phyloP scores from a whole-genome alignment of 1,140 invertebrate species.

The Arion vulgaris region DNA sequence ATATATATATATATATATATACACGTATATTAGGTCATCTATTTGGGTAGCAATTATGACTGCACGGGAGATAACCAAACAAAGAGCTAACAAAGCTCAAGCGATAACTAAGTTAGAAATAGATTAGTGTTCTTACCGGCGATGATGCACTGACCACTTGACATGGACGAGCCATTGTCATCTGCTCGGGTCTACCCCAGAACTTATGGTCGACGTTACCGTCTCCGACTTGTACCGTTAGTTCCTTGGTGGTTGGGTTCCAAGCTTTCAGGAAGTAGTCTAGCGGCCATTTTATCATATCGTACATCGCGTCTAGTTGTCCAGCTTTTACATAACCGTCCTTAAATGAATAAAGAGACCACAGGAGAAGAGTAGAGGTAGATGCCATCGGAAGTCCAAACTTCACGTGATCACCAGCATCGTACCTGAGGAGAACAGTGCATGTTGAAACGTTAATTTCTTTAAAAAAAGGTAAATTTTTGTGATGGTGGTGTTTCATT shows the following conservation, averaged over 20 bases:
- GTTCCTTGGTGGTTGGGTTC: conserved; percentile 39
- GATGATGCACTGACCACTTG: conserved; percentile 75
- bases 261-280: conserved; percentile 78
- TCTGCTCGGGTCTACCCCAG: conserved; percentile 74
- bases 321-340: conserved; percentile 73
- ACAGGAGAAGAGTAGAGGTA: conserved; percentile 76
- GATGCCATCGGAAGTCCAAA: conserved; percentile 80
- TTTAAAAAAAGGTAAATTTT: no score
- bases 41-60: no score
- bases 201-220: conserved; percentile 55
- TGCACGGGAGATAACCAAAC: no score
- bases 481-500: no score
- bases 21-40: no score
- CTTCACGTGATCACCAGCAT: conserved; percentile 80
- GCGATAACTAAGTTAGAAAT: no score
- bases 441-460: no score
- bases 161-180: conserved; percentile 77
- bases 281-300: conserved; percentile 75
- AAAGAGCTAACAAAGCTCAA: no score
- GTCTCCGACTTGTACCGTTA: conserved; percentile 61
- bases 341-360: conserved; percentile 74
- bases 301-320: conserved; percentile 72
- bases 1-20: no score
- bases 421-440: conserved; percentile 49
- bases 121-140: conserved; percentile 56